Base-by-base conservation (phyloP, 2,797 vertebrate species). In the Anabacerthia variegaticeps region DNA sequence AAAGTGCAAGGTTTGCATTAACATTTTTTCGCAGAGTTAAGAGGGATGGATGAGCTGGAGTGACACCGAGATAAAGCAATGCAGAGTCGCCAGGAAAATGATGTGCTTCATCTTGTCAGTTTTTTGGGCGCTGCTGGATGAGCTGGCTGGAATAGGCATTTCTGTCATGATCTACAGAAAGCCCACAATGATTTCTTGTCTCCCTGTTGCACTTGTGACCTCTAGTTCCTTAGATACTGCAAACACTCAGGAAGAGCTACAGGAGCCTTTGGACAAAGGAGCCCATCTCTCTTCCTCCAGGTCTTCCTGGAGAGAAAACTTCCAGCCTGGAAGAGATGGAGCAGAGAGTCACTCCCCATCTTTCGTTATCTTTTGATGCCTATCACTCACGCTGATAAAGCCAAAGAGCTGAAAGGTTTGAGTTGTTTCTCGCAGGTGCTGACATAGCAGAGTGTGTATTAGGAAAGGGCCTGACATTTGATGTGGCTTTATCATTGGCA, bases 401-500 rank as follows among this genome's bases (percentile, higher is more conserved):
- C 79, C 69, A 49, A 93, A 66, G 34, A 74, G 34, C 46, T 92
- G 79, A 76, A 86, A 76, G 83, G 22, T 92, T 93, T 87, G 72
- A 84, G 49, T 44, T 95, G 19, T 67, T 82, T 95, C 80, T 66
- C 14, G 20, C 0, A 0, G 9, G 23, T 68, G 41, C 51, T 28
- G 8, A 86, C 63, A 56, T 21, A 85, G 66, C 63, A 65, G 22
- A 80, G 26, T 23, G 21, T 68, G 6, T 75, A 71, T 66, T 2
- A 7, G 49, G 26, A 81, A 51, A 43, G 58, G 58, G 43, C 28
- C 51, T 82, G 76, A 79, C 67, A 51, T 77, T 88, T 96, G 72
- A 81, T 93, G 46, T 26, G 10, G 67, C 82, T 96, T 94, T 95
- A 94, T 95, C 88, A 63, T 18, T 82, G 65, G 58, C 67, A 87